Conservation (phyloP, 1,140 invertebrate species). For the Holotrichia oblita region DNA sequence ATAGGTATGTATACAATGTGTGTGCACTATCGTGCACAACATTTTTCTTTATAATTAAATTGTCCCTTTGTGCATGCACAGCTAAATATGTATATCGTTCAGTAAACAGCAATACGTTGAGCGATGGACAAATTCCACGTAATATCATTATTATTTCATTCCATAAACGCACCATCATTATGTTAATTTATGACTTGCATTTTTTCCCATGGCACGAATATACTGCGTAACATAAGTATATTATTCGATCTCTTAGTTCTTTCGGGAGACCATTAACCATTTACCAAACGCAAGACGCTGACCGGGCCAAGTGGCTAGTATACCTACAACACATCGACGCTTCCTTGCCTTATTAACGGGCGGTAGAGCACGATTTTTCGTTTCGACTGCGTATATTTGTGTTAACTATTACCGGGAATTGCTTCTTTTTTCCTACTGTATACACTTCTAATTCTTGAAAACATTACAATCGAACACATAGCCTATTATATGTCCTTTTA, state of each 20-base stretch:
- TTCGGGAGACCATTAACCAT: not conserved
- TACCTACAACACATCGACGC: no score
- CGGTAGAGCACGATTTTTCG: not conserved
- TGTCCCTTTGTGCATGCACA: no score
- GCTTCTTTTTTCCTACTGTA: not conserved
- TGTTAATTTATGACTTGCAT: slow-evolving; percentile 54
- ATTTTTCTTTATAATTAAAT: no score
- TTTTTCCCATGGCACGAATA: slow-evolving; percentile 41
- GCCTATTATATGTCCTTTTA: no score
- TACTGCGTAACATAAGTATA: not conserved
- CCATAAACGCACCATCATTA: slow-evolving; percentile 50
- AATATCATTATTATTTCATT: not conserved
- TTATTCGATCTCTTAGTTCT: not conserved
- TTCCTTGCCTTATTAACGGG: not conserved
- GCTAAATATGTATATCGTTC: no score
- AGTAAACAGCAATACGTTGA: no score
- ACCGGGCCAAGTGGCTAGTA: no score
- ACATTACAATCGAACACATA: not conserved
- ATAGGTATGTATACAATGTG: no score
- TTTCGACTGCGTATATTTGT: not conserved
- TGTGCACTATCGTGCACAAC: no score
- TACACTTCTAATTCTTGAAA: not conserved
- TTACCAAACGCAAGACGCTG: not conserved
- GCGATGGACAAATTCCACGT: no score
- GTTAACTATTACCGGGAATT: slow-evolving; percentile 7